Evolutionary conservation across 2,113 vertebrate species (phyloP), one percentile per base, ranked within the genome.

Genomic region (Ascaphus truei): DNA sequence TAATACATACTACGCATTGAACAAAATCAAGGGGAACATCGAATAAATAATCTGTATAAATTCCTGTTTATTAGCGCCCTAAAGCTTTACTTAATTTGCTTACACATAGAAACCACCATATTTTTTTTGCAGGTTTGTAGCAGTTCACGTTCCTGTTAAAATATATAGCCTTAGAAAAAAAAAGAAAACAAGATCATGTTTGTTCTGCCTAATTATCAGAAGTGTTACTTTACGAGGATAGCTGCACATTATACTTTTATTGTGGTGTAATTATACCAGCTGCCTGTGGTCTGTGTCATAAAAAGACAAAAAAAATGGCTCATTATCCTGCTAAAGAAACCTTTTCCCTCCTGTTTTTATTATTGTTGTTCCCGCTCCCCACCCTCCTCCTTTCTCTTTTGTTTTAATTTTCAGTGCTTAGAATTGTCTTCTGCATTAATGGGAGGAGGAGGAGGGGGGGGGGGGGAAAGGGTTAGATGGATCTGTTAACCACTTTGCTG

Each of bases 241-340:
- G 85, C 85, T 88, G 88, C 88, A 90, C 89, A 90, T 89, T 86
- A 89, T 89, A 87, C 83, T 86, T 91, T 92, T 91, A 92, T 88
- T 90, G 89, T 88, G 23, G 84, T 90, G 86, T 91, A 90, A 92
- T 92, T 92, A 90, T 85, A 82, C 27, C 81, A 88, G 90, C 88
- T 90, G 90, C 88, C 90, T 89, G 87, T 91, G 88, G 87, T 89
- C 86, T 91, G 85, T 86, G 88, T 88, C 89, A 92, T 92, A 91
- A 92, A 91, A 91, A 88, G 87, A 86, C 43, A 25, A 89, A 90
- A 89, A 92, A 92, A 91, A 90, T 89, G 56, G 85, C 86, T 89
- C 90, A 91, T 92, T 92, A 91, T 86, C 85, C 85, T 79, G 81
- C 83, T 80, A 86, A 88, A 74, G 80, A 86, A 88, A 89, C 87